Conservation (phyloP, 2,113 vertebrate species). For the Pterocles burchelli region DNA sequence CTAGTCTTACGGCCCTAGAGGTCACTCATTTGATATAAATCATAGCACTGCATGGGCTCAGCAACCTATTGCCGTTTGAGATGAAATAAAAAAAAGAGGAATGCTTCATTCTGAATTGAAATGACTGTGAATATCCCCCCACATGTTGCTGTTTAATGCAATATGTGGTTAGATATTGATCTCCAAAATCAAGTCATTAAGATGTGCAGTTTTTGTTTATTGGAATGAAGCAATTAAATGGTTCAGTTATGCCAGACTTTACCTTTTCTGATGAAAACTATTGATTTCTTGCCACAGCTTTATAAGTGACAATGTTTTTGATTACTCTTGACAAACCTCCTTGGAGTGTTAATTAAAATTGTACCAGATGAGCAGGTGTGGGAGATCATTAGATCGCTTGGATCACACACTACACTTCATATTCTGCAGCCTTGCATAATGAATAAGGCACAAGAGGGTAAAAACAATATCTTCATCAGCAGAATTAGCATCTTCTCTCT, state of each 20-base stretch:
- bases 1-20: constrained; percentile 96
- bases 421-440: constrained; percentile 86
- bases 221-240: constrained; percentile 89
- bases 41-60: constrained; percentile 82
- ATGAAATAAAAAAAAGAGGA: constrained; percentile 83
- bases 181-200: constrained; percentile 84
- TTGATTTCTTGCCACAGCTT: constrained; percentile 87
- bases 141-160: constrained; percentile 82
- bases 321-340: constrained; percentile 91
- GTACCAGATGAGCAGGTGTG: constrained; percentile 91
- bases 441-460: constrained; percentile 83
- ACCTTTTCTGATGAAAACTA: constrained; percentile 90
- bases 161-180: constrained; percentile 79
- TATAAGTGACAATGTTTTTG: constrained; percentile 93
- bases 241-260: constrained; percentile 83
- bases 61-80: constrained; percentile 85
- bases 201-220: constrained; percentile 87
- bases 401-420: constrained; percentile 76
- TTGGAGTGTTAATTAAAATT: constrained; percentile 96
- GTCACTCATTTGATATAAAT: constrained; percentile 96
- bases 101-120: constrained; percentile 78
- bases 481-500: constrained; percentile 80
- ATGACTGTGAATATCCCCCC: constrained; percentile 75
- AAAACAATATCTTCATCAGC: constrained; percentile 87
- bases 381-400: constrained; percentile 85